These are phyloP conservation scores for Notodonta ziczac DNA, from an alignment of 2,888 invertebrate genomes.

Conservation along the genomic window DNA sequence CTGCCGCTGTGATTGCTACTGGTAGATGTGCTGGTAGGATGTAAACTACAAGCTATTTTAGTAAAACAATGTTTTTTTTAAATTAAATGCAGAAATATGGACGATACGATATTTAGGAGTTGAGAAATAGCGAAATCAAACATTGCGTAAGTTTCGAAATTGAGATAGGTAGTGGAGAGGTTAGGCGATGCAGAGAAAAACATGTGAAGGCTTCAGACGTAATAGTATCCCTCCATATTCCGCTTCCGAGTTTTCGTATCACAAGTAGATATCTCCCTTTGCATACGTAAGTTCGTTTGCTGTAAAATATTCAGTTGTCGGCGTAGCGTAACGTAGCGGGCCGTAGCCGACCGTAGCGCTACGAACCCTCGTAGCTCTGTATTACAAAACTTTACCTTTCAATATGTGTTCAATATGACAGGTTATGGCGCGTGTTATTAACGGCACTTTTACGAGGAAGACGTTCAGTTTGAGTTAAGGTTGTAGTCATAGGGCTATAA, in stretches of 20 bases:
- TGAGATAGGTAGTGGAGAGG: too few relatives aligned
- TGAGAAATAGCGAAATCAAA: too few relatives aligned
- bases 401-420: conserved; percentile 23
- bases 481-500: not conserved
- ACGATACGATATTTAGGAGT: too few relatives aligned
- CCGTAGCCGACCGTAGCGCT: conserved; percentile 2
- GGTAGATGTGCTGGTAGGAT: not conserved
- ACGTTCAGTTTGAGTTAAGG: not conserved
- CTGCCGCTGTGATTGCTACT: not conserved
- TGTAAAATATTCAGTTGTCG: conserved; percentile 18
- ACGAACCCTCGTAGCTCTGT: not conserved
- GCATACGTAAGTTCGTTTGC: conserved; percentile 33
- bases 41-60: not conserved
- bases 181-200: too few relatives aligned
- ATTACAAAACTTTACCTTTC: not conserved
- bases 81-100: too few relatives aligned
- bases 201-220: too few relatives aligned
- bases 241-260: not conserved
- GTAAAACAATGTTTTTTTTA: too few relatives aligned
- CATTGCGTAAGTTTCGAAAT: too few relatives aligned
- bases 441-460: conserved; percentile 26
- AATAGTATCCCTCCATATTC: not conserved
- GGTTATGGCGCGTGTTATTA: conserved; percentile 9
- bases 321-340: conserved; percentile 1
- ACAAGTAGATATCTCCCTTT: not conserved